Evolutionary conservation across 1,140 invertebrate genomes (phyloP).

Genomic region (Drosophila mauritiana): DNA sequence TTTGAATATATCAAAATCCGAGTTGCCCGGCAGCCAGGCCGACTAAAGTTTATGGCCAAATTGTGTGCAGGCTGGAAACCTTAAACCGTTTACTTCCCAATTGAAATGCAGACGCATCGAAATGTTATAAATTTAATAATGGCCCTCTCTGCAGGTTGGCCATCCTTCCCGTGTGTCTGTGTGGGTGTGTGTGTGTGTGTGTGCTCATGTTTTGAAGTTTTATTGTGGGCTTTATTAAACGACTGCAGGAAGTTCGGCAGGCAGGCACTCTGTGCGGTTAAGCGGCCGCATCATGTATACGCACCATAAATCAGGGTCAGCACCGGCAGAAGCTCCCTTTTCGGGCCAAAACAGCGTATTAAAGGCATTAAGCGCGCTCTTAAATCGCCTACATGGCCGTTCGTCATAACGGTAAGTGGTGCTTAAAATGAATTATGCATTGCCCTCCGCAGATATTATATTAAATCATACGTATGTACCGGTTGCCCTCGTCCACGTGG

Average conservation of each 20-base stretch:
- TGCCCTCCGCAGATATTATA: slow-evolving; percentile 49
- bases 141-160: slow-evolving; percentile 8
- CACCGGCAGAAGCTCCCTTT: slow-evolving; percentile 45
- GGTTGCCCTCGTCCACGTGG: slow-evolving; percentile 1
- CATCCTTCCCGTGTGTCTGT: slow-evolving; percentile 3
- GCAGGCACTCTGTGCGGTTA: slow-evolving; percentile 67
- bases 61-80: slow-evolving; percentile 30
- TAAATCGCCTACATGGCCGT: slow-evolving; percentile 67
- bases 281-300: slow-evolving; percentile 76
- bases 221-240: slow-evolving; percentile 52
- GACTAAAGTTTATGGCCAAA: slow-evolving; percentile 53
- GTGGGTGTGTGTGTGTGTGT: slow-evolving; percentile 13
- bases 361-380: slow-evolving; percentile 76
- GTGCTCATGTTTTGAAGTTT: slow-evolving; percentile 58
- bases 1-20: slow-evolving; percentile 45
- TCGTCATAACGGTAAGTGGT: slow-evolving; percentile 77
- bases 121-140: slow-evolving; percentile 81
- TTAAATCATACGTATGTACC: slow-evolving; percentile 22
- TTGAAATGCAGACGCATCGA: slow-evolving; percentile 79
- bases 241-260: slow-evolving; percentile 35
- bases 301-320: slow-evolving; percentile 77
- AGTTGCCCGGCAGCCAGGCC: slow-evolving; percentile 7
- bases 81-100: slow-evolving; percentile 73
- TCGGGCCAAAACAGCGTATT: slow-evolving; percentile 65
- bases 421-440: slow-evolving; percentile 82